Base-by-base conservation (phyloP, 2,888 invertebrate genomes). In the Metacarcinus magister region DNA sequence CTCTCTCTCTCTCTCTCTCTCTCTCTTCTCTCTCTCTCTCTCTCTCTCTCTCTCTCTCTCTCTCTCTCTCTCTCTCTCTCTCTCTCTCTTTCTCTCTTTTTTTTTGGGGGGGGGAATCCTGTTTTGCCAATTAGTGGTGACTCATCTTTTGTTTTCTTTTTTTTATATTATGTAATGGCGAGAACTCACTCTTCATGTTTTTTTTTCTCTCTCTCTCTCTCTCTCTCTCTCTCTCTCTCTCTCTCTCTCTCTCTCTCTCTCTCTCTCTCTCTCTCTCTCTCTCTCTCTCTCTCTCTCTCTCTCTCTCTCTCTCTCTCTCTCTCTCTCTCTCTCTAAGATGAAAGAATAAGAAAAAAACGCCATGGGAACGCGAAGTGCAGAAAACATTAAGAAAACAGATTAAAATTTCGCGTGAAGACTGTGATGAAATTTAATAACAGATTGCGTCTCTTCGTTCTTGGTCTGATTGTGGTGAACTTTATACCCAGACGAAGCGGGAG, bases 201-300 rank as follows among this genome's bases (percentile, higher is more conserved):
- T 16, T 67, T 16, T 67, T 16, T 67, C n/a, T 67, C n/a, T 67
- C n/a, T 67, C 67, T 67, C 67, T 67, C 67, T 67, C 19, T 67
- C 67, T 67, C 67, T 32, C 32, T n/a, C 39, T 10, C n/a, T 90
- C 44, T 44, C 44, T 90, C 44, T 23, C 44, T 44, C 44, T 90
- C 44, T 23, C 19, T n/a, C 44, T 90, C 44, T 44, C 44, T 44
- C n/a, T 46, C 82, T 92, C 44, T 23, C 95, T 92, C 46, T 92
- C 39, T 91, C 23, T 67, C 92, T 95, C 92, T 39, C 67, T 82
- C 94, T 44, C 82, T 82, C 87, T 94, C 94, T 60, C 44, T 13
- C 67, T 91, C 54, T 95, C 60, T 48, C 91, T 48, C 91, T 91
- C n/a, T 39, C 4, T 44, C n/a, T 43, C 43, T 89, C 43, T 28